These are phyloP conservation scores for Sitobion miscanthi DNA, from an alignment of 1,140 invertebrate species.

Conservation along the genomic window DNA sequence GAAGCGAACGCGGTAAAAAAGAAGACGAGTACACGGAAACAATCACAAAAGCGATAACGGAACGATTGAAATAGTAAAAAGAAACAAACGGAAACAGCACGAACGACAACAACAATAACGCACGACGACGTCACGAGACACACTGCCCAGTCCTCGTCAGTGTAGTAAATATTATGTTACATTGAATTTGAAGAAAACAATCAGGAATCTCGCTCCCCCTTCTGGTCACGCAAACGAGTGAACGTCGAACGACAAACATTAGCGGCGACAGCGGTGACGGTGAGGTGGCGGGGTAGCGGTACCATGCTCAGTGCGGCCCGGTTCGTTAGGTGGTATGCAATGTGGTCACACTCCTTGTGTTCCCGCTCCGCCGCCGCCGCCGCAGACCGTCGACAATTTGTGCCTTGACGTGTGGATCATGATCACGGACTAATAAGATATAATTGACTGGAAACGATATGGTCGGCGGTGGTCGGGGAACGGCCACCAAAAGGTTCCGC, in stretches of 20 bases:
- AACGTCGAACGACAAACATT: background rate
- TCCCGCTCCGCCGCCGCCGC: background rate
- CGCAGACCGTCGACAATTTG: too few species aligned
- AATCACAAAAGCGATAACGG: background rate
- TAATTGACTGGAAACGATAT: too few species aligned
- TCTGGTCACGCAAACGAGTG: background rate
- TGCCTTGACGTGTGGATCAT: too few species aligned
- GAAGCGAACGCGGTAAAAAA: background rate
- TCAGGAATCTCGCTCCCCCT: constrained; percentile 23
- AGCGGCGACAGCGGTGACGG: background rate
- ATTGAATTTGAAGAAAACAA: constrained; percentile 54
- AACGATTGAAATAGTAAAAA: background rate
- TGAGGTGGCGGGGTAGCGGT: background rate
- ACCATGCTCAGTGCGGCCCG: background rate
- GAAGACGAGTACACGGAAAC: background rate
- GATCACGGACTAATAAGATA: too few species aligned
- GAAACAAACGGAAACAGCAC: background rate
- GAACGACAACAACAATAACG: background rate
- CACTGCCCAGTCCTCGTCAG: background rate
- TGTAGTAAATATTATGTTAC: background rate
- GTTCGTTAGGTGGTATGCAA: background rate
- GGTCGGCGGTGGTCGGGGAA: too few species aligned
- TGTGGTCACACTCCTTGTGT: background rate
- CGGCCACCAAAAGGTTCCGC: too few species aligned
- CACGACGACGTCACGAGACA: background rate